Evolutionary conservation across 2,888 invertebrate genomes (phyloP), one percentile per base, ranked within the genome.

Genomic region (Cataglyphis livida): DNA sequence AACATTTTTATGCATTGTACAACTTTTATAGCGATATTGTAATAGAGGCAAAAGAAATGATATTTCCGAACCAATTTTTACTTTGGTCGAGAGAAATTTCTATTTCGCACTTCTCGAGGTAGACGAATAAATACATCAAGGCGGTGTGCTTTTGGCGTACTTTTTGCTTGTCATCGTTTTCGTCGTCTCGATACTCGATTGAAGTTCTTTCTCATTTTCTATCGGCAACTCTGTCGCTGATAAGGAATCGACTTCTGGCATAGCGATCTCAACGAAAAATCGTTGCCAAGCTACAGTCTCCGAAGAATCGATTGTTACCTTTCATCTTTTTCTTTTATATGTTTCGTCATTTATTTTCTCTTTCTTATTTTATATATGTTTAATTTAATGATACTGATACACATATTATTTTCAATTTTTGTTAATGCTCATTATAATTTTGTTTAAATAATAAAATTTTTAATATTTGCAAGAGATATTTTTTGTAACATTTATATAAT

Each of bases 181-280:
- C 32, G 32, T 70, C n/a, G 57, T 35, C 25, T 12, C 18, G 6
- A 18, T 62, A 70, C 59, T 70, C 35, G 66, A 76, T 87, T 88
- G 79, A 64, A 74, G 57, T 48, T 41, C 32, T 84, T 73, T 76
- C 85, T 74, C 76, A 78, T 85, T 81, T 76, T 85, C 87, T 86
- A 86, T 85, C 87, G 82, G 18, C 76, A 88, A 89, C 90, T 91
- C 86, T 88, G 89, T 88, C 87, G 88, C 85, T 84, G 85, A 82
- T 82, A 84, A 85, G 82, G 84, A 89, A 88, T 89, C 91, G 87
- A 91, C 91, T 91, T 89, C 91, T 90, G 90, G 88, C 89, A 89
- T 35, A 65, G 89, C 90, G 86, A 87, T 87, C 88, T 87, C 81
- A 84, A 75, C 82, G 84, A 87, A 83, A 82, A 81, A 86, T 84